Evolutionary conservation across 92 coral and sea anemone genomes (phyloP).

Genomic region (Blastomussa wellsi): DNA sequence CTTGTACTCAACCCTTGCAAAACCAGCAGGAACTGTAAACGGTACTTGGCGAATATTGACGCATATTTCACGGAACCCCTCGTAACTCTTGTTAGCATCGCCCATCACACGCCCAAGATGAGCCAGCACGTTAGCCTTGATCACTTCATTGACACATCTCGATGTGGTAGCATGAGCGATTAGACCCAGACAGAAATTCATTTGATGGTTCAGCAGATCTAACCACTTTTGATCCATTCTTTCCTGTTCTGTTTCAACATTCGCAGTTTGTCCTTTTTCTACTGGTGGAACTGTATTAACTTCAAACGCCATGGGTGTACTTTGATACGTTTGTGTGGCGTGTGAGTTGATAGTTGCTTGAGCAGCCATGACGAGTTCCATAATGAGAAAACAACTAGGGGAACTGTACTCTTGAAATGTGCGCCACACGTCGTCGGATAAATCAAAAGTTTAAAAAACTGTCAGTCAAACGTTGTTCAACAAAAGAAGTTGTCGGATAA

Average conservation of each 20-base stretch:
- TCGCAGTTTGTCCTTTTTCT: background rate
- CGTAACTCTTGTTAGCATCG: background rate
- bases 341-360: background rate
- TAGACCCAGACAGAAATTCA: constrained; percentile 11
- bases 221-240: constrained; percentile 6
- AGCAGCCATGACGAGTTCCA: constrained; percentile 11
- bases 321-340: constrained; percentile 4
- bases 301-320: background rate
- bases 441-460: background rate
- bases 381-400: background rate
- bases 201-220: background rate
- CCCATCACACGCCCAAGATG: constrained; percentile 7
- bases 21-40: background rate
- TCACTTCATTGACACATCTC: background rate
- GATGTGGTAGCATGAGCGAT: background rate
- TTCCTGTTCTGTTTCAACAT: background rate
- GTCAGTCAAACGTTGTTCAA: background rate
- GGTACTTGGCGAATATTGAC: constrained; percentile 1
- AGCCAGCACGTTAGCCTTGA: background rate
- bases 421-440: background rate
- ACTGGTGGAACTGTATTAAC: background rate
- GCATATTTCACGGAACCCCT: constrained; percentile 5
- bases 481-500: background rate
- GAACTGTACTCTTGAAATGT: background rate
- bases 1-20: background rate